phyloP scores from a whole-genome alignment of 2,797 vertebrate species.

The Gymnodraco acuticeps region DNA sequence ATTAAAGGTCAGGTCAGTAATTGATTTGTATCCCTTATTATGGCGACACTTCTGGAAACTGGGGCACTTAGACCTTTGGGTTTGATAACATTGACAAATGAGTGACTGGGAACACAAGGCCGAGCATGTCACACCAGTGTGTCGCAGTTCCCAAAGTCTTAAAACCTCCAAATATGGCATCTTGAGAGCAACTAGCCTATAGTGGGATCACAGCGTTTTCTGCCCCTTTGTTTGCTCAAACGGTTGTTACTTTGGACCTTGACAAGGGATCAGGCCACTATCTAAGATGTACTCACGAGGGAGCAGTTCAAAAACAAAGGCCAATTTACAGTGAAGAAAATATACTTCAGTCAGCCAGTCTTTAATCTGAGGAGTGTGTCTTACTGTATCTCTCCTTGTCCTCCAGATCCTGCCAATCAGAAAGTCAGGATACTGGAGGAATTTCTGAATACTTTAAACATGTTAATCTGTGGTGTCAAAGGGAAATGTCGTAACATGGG shows the following conservation, averaged over 20 bases:
- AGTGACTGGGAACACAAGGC: conserved; percentile 6
- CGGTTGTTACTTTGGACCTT: conserved; percentile 80
- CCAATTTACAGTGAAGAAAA: conserved; percentile 33
- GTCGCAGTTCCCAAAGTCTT: conserved; percentile 56
- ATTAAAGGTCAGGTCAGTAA: conserved; percentile 51
- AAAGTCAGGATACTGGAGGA: conserved; percentile 9
- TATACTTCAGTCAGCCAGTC: conserved; percentile 53
- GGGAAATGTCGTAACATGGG: conserved; percentile 5
- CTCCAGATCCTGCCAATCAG: conserved; percentile 32
- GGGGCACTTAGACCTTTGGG: conserved; percentile 33
- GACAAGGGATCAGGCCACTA: conserved; percentile 73
- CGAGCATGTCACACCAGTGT: conserved; percentile 11
- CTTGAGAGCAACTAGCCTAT: conserved; percentile 63
- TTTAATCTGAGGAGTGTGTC: conserved; percentile 59
- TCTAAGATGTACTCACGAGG: conserved; percentile 71
- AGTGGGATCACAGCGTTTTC: conserved; percentile 30
- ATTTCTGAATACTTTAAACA: conserved; percentile 25
- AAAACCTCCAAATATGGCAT: conserved; percentile 84
- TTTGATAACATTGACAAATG: conserved; percentile 48
- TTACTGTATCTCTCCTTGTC: conserved; percentile 53
- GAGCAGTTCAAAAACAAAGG: conserved; percentile 66
- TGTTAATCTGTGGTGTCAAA: conserved; percentile 33
- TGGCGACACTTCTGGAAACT: conserved; percentile 45
- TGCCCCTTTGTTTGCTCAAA: conserved; percentile 76
- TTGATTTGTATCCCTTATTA: conserved; percentile 76